Conservation (phyloP, 2,888 invertebrate genomes). For the Amphipoea lucens region DNA sequence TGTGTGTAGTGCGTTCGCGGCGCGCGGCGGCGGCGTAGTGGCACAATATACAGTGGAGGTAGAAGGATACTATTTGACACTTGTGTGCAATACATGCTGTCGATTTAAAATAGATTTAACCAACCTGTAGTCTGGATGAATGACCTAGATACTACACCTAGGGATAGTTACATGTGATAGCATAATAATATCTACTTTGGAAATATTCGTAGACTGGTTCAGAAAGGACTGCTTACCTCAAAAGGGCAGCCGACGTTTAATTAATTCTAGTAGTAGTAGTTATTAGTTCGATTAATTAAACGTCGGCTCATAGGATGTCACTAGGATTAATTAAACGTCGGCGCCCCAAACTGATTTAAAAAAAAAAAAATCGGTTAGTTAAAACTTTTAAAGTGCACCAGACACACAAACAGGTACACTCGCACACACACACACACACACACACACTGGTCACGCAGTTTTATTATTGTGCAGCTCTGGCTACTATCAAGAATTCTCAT, state of each 20-base stretch:
- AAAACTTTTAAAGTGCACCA: background rate
- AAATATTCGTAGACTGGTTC: background rate
- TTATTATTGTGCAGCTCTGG: slow-evolving; percentile 14
- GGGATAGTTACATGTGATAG: background rate
- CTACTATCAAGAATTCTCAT: slow-evolving; percentile 50
- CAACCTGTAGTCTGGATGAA: background rate
- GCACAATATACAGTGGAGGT: background rate
- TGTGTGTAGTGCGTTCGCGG: background rate
- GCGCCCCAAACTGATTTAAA: too few species aligned
- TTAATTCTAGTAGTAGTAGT: background rate
- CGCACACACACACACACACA: background rate
- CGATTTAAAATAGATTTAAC: background rate
- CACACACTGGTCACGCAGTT: slow-evolving; percentile 5
- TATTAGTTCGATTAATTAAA: too few species aligned
- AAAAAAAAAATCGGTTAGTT: background rate
- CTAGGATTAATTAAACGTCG: too few species aligned
- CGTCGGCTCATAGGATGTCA: too few species aligned
- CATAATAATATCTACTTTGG: background rate
- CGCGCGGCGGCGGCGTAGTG: background rate
- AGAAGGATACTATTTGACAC: background rate
- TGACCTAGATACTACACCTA: background rate
- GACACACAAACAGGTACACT: background rate
- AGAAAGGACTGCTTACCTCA: background rate
- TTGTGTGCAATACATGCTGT: background rate
- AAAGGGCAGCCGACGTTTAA: background rate